phyloP scores from a whole-genome alignment of 2,797 vertebrate genomes.

The Acipenser oxyrinchus region DNA sequence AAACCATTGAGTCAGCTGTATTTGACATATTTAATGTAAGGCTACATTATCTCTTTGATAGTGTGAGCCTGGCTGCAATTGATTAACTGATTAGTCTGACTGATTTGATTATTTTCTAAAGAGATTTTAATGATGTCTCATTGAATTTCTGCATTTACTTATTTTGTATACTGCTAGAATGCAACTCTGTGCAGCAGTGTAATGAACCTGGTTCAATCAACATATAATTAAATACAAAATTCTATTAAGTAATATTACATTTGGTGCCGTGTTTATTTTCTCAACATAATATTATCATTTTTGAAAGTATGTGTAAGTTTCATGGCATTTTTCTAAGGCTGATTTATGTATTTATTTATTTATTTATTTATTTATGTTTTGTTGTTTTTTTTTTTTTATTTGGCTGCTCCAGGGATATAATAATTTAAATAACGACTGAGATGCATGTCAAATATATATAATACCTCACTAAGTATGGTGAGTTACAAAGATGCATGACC shows the following conservation, averaged over 20 bases:
- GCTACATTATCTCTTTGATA: conserved; percentile 41
- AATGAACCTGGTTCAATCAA: conserved; percentile 56
- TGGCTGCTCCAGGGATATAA: too few relatives aligned
- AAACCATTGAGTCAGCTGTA: conserved; percentile 49
- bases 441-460: too few relatives aligned
- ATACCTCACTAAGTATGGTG: too few relatives aligned
- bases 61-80: conserved; percentile 42
- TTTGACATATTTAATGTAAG: conserved; percentile 44
- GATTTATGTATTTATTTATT: too few relatives aligned
- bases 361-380: too few relatives aligned
- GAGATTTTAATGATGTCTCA: conserved; percentile 44
- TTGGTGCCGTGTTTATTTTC: too few relatives aligned
- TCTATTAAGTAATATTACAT: too few relatives aligned
- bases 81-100: conserved; percentile 66
- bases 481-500: background rate
- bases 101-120: conserved; percentile 62
- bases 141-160: conserved; percentile 40
- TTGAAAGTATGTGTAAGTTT: too few relatives aligned
- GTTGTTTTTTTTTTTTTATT: too few relatives aligned
- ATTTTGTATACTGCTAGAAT: conserved; percentile 44
- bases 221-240: conserved; percentile 8
- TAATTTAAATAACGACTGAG: too few relatives aligned
- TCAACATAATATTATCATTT: too few relatives aligned
- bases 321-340: too few relatives aligned
- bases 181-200: conserved; percentile 42